phyloP scores from a whole-genome alignment of 2,113 vertebrate species.

The Rattus rattus region DNA sequence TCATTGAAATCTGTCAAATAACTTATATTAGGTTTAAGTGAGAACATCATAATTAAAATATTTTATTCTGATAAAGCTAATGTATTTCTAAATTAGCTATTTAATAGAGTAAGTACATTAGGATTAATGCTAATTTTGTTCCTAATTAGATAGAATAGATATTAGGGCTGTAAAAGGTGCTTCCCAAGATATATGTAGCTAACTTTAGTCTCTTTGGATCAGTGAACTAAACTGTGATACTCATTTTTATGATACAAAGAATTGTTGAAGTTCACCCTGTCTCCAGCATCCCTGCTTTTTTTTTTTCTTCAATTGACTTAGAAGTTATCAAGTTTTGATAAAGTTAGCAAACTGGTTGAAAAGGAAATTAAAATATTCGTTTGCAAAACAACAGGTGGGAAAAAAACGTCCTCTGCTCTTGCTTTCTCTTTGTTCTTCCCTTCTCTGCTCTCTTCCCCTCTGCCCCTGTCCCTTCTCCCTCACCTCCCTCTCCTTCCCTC shows the following conservation, averaged over 20 bases:
- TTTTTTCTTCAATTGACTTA: neutral
- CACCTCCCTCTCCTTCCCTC: no score
- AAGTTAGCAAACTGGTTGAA: slow-evolving; percentile 33
- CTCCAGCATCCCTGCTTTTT: neutral
- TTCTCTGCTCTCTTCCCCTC: no score
- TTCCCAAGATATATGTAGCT: slow-evolving; percentile 3
- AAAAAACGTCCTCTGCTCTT: no score
- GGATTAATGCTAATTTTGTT: slow-evolving; percentile 26
- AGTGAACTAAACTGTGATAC: neutral
- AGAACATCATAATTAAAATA: slow-evolving; percentile 4
- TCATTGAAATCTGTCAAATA: slow-evolving; percentile 20
- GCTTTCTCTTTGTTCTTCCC: no score
- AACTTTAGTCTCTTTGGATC: neutral
- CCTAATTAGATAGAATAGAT: neutral
- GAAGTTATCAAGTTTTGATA: slow-evolving; percentile 42
- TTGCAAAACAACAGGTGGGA: slow-evolving; percentile 32
- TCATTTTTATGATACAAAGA: neutral
- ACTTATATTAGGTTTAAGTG: slow-evolving; percentile 25
- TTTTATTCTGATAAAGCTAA: neutral
- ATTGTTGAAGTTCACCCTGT: neutral
- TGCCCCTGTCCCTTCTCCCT: no score
- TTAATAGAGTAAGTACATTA: neutral
- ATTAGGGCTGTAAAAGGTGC: neutral
- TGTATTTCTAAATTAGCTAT: slow-evolving; percentile 38
- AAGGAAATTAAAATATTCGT: slow-evolving; percentile 54